phyloP scores from a whole-genome alignment of 2,797 vertebrate genomes.

The Bradypodion ventrale region DNA sequence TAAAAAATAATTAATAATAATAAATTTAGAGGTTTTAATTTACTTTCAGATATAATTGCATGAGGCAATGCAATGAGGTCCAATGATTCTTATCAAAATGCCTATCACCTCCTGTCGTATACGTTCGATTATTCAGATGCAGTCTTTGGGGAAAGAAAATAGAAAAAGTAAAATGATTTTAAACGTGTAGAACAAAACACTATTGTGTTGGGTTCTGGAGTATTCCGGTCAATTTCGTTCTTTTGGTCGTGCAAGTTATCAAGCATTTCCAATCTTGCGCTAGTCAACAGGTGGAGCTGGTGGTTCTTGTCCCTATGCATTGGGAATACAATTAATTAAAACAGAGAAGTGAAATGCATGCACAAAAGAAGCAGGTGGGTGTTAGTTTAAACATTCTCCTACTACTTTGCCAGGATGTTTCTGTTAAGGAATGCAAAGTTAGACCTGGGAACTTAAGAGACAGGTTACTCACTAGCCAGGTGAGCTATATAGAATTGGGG shows the following conservation, averaged over 20 bases:
- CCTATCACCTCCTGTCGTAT: slow-evolving; percentile 46
- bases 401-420: not conserved
- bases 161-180: slow-evolving; percentile 65
- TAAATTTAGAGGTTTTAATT: slow-evolving; percentile 63
- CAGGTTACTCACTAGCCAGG: not conserved
- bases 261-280: slow-evolving; percentile 57
- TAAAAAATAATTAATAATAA: slow-evolving; percentile 55
- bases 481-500: not conserved
- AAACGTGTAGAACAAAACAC: slow-evolving; percentile 58
- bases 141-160: slow-evolving; percentile 56
- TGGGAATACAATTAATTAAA: slow-evolving; percentile 41
- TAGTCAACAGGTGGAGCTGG: slow-evolving; percentile 94
- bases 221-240: slow-evolving; percentile 76
- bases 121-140: slow-evolving; percentile 66
- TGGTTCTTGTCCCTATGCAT: slow-evolving; percentile 84
- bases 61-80: slow-evolving; percentile 42
- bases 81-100: slow-evolving; percentile 59
- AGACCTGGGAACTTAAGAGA: not conserved
- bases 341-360: not conserved
- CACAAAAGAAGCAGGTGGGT: rapidly evolving
- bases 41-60: slow-evolving; percentile 51
- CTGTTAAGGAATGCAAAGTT: not conserved
- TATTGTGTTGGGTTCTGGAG: slow-evolving; percentile 63
- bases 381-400: slow-evolving; percentile 21
- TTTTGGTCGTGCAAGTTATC: slow-evolving; percentile 77